Base-by-base conservation (phyloP, 2,797 vertebrate genomes). In the Intellagama lesueurii region DNA sequence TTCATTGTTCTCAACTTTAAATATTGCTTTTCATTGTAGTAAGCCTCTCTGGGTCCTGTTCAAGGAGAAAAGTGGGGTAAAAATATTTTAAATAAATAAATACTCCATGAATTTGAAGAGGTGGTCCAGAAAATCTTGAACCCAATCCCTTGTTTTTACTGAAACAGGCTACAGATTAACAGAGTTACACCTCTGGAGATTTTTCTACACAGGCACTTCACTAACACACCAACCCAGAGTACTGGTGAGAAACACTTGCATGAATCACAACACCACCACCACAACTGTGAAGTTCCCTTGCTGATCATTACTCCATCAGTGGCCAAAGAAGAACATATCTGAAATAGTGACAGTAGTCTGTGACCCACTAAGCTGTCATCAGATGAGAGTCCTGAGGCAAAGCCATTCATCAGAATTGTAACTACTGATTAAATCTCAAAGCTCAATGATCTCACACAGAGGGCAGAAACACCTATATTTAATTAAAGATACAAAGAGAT, bases 341-440 rank as follows among this genome's bases (percentile, higher is more conserved):
- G 30, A 81, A 69, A 16, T 30, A 28, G 24, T n/a, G 49, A 35
- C 56, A 24, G 9, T 56, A 73, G 32, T 73, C n/a, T 22, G 73
- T 66, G 26, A 83, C 17, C n/a, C 14, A 40, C n/a, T 75, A 26
- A 0, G 72, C 2, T 75, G 1, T 35, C n/a, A 56, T 76, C 49
- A 85, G 6, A 14, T 2, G 3, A 56, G 19, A 76, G 77, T 11
- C 0, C 0, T 0, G 47, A 0, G 8, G 64, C 2, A 3, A n/a
- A 12, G 87, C 69, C 85, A 88, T 9, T 17, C 81, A 76, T 16
- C 60, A 35, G 30, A 64, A 9, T 35, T 24, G n/a, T 11, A 68
- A 72, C 40, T 30, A 73, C 69, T 32, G 47, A 32, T 73, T 28
- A 24, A 24, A 78, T 56, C 75, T 47, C 75, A 47, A 5, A 68